Percentiles rank a stretch among this genome's conserved stretches.
phyloP scores from a whole-genome alignment of 2,797 vertebrate species.

The Harpagifer antarcticus region DNA sequence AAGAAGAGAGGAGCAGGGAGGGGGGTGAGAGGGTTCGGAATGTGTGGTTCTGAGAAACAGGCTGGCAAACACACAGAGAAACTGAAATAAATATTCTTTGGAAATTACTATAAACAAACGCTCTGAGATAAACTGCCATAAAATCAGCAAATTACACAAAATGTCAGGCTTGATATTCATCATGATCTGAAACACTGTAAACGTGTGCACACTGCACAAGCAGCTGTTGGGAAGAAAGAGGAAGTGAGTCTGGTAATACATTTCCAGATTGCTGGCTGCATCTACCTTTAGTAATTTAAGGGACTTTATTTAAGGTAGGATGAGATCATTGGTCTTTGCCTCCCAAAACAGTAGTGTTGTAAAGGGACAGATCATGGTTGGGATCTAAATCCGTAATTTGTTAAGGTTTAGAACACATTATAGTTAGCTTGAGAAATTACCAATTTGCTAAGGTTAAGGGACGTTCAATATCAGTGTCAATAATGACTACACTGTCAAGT shows the following conservation, averaged over 20 bases:
- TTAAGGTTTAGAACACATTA: no score
- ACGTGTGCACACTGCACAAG: constrained; percentile 24
- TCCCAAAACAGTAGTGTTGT: no score
- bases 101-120: constrained; percentile 3
- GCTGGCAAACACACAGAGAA: not conserved
- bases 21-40: not conserved
- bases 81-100: constrained; percentile 8
- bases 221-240: constrained; percentile 6
- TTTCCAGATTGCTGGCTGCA: no score
- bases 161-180: constrained; percentile 17
- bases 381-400: no score
- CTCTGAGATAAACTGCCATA: constrained; percentile 14
- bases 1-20: not conserved
- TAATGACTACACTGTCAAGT: no score
- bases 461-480: no score
- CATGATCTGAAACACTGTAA: constrained; percentile 25
- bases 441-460: no score
- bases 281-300: no score
- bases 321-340: no score
- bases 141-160: constrained; percentile 26
- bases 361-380: no score
- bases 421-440: no score
- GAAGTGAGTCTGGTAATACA: not conserved
- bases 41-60: constrained; percentile 3
- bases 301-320: no score